phyloP scores from a whole-genome alignment of 2,113 vertebrate species.

The Mesocricetus auratus region DNA sequence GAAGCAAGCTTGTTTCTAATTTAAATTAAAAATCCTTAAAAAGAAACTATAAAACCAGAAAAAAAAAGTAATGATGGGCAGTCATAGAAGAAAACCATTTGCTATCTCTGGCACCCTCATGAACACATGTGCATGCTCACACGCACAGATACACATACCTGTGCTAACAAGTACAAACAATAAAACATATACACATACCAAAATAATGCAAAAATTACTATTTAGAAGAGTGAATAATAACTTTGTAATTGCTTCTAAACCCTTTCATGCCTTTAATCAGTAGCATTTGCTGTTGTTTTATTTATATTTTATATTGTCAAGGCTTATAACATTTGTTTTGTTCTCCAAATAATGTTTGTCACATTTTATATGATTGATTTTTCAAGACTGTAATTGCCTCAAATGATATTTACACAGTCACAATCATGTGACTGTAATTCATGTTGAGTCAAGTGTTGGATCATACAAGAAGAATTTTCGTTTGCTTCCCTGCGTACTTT shows the following conservation, averaged over 20 bases:
- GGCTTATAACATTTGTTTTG: background rate
- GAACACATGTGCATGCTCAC: background rate
- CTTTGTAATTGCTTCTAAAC: background rate
- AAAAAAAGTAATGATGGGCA: background rate
- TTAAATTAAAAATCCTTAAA: too few relatives aligned
- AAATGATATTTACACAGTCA: background rate
- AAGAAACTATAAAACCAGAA: too few relatives aligned
- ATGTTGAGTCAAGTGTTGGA: background rate
- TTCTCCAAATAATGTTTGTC: background rate
- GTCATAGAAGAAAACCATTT: too few relatives aligned
- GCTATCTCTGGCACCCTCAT: background rate
- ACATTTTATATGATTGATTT: slow-evolving; percentile 18
- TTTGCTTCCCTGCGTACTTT: background rate
- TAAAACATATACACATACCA: background rate
- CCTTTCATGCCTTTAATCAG: background rate
- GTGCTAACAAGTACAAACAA: background rate
- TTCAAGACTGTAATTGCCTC: background rate
- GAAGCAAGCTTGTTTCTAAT: too few relatives aligned
- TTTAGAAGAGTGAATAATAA: background rate
- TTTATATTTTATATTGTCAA: background rate
- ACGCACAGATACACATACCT: too few relatives aligned
- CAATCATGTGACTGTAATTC: background rate
- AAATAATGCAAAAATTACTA: background rate
- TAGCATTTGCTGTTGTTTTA: background rate
- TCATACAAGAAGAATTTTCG: background rate